Conservation (phyloP, 1,140 invertebrate genomes). For the Luehdorfia chinensis region DNA sequence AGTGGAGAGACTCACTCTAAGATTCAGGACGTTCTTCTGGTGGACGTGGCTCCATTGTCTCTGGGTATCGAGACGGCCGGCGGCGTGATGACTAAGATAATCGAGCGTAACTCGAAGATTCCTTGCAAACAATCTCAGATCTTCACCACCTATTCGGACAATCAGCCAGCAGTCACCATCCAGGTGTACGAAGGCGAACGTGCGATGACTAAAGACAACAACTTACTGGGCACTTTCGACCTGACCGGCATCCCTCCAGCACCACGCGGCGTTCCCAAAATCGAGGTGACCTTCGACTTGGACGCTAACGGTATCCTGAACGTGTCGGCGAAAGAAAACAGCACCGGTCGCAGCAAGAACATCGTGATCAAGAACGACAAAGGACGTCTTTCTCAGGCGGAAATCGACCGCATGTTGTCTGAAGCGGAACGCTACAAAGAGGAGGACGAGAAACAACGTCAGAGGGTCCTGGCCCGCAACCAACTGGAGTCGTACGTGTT, state of each 20-base stretch:
- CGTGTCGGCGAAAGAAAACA: constrained; percentile 76
- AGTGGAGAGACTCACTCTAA: constrained; percentile 54
- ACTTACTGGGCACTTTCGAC: constrained; percentile 84
- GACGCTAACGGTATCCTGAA: constrained; percentile 83
- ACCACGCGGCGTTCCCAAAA: constrained; percentile 85
- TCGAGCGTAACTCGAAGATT: constrained; percentile 76
- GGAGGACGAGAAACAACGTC: constrained; percentile 81
- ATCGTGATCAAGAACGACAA: constrained; percentile 94
- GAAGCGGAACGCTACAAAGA: constrained; percentile 82
- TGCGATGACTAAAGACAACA: constrained; percentile 77
- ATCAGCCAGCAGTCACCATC: constrained; percentile 66
- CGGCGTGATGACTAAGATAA: constrained; percentile 35
- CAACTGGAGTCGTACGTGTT: constrained; percentile 89
- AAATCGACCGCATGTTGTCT: constrained; percentile 92
- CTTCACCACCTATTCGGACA: constrained; percentile 81
- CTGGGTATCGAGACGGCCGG: constrained; percentile 76
- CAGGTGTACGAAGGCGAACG: constrained; percentile 1
- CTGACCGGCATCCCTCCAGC: constrained; percentile 87
- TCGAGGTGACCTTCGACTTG: constrained; percentile 81
- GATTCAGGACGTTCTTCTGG: constrained; percentile 10
- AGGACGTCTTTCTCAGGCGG: constrained; percentile 89
- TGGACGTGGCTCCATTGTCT: constrained; percentile 2
- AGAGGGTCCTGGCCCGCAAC: constrained; percentile 85
- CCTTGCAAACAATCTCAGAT: constrained; percentile 79
- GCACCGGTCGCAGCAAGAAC: constrained; percentile 84